Evolutionary conservation across 2,888 invertebrate genomes (phyloP), one percentile per base, ranked within the genome.

Genomic region (Hirtodrosophila duncani): DNA sequence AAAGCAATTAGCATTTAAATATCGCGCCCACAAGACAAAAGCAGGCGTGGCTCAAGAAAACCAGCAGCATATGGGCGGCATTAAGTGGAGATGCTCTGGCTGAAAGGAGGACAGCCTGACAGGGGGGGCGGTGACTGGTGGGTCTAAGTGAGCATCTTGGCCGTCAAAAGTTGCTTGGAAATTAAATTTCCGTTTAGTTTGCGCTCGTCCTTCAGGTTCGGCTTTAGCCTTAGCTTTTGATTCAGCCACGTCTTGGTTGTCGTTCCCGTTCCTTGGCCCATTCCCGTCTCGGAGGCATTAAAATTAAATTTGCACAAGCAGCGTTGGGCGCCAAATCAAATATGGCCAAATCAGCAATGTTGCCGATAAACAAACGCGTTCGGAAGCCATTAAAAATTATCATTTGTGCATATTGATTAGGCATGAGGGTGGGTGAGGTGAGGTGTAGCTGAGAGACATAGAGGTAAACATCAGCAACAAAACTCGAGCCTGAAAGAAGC

Each of bases 1-100:
- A 82, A 83, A 83, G 83, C 84, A 83, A 84, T 84, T 83, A 83
- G 84, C 72, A 78, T 80, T 74, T 65, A 66, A 75, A 68, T 69
- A 72, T 57, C 55, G 63, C 48, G 63, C 57, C 53, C 29, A 49
- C 34, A 56, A 64, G 45, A 60, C 63, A 77, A 65, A 58, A 38
- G 26, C 18, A 14, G 49, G 36, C 48, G 48, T 59, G 50, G 43
- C 44, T n/a, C 18, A 20, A 16, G 16, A 10, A 41, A 29, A 23
- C 21, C 9, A 17, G 7, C 24, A 9, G 18, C 33, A 38, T 17
- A 69, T 71, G 72, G 56, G 50, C 36, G 39, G 50, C 49, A 70
- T 75, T 69, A 68, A 61, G 56, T 48, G 43, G 30, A 41, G 48
- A 52, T 46, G 24, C 30, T 30, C 30, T 30, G 30, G 30, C 30